Conservation (phyloP, 2,797 vertebrate species). For the Coreius guichenoti region DNA sequence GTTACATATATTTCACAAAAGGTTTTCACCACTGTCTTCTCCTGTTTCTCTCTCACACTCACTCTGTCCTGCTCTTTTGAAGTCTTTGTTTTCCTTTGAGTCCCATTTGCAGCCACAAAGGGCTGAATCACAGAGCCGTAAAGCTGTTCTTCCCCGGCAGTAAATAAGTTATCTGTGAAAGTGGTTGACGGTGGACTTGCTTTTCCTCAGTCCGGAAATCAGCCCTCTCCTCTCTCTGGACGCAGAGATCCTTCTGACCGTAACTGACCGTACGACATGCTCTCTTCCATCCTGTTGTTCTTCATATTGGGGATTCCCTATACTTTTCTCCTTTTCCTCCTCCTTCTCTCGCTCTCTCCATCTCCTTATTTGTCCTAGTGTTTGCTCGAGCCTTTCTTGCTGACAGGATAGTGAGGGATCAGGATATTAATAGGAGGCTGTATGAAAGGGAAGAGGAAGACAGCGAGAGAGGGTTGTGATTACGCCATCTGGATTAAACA, state of each 20-base stretch:
- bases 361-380: slow-evolving; percentile 73
- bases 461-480: slow-evolving; percentile 43
- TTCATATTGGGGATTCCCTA: slow-evolving; percentile 57
- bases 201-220: slow-evolving; percentile 37
- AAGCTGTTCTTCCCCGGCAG: slow-evolving; percentile 56
- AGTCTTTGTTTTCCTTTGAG: slow-evolving; percentile 56
- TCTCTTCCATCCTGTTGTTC: slow-evolving; percentile 62
- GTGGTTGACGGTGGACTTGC: slow-evolving; percentile 33
- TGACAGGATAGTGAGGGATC: slow-evolving; percentile 77
- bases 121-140: slow-evolving; percentile 56
- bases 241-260: slow-evolving; percentile 38
- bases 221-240: slow-evolving; percentile 42
- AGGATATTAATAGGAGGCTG: slow-evolving; percentile 62
- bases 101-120: slow-evolving; percentile 63
- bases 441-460: slow-evolving; percentile 59
- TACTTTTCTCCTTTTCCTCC: slow-evolving; percentile 15
- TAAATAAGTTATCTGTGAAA: slow-evolving; percentile 58
- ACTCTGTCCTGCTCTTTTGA: slow-evolving; percentile 32
- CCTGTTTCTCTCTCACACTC: slow-evolving; percentile 24
- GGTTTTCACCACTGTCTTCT: background rate
- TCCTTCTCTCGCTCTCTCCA: slow-evolving; percentile 39
- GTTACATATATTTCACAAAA: background rate
- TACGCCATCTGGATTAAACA: slow-evolving; percentile 64
- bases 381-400: slow-evolving; percentile 75
- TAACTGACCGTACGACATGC: slow-evolving; percentile 45